Evolutionary conservation across 2,113 vertebrate genomes (phyloP).

Genomic region (Sisor rabdophorus): DNA sequence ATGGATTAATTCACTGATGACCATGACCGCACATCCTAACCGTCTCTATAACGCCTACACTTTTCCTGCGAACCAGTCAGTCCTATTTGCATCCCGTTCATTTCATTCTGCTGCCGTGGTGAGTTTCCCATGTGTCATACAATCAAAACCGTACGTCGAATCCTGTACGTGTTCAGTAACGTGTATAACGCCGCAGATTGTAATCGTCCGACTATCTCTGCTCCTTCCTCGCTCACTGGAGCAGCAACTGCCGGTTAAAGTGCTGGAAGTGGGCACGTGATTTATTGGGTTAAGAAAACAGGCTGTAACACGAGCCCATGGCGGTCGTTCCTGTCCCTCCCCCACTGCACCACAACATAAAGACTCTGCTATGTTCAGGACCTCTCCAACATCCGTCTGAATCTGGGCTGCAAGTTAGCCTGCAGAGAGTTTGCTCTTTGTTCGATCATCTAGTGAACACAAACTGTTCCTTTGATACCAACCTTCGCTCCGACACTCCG

Average conservation of each 20-base stretch:
- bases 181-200: not conserved
- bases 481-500: slow-evolving; percentile 22
- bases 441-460: slow-evolving; percentile 37
- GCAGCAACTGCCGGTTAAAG: slow-evolving; percentile 44
- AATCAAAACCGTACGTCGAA: not conserved
- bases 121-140: not conserved
- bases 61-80: not conserved
- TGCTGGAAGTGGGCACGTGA: slow-evolving; percentile 54
- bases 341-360: slow-evolving; percentile 56
- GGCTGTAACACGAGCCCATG: slow-evolving; percentile 53
- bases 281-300: slow-evolving; percentile 63
- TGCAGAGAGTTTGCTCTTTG: slow-evolving; percentile 48
- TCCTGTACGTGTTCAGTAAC: not conserved
- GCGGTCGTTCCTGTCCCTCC: slow-evolving; percentile 49
- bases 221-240: slow-evolving; percentile 14
- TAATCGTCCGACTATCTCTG: slow-evolving; percentile 3
- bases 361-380: slow-evolving; percentile 59
- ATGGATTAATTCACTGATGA: not conserved
- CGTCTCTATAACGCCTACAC: not conserved
- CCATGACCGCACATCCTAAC: too few species aligned
- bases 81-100: not conserved
- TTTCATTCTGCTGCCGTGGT: not conserved
- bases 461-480: slow-evolving; percentile 38
- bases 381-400: slow-evolving; percentile 46
- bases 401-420: slow-evolving; percentile 51